Percentiles rank a stretch among this genome's conserved stretches.
phyloP scores from a whole-genome alignment of 2,797 vertebrate genomes.

The Eulemur albifrons region DNA sequence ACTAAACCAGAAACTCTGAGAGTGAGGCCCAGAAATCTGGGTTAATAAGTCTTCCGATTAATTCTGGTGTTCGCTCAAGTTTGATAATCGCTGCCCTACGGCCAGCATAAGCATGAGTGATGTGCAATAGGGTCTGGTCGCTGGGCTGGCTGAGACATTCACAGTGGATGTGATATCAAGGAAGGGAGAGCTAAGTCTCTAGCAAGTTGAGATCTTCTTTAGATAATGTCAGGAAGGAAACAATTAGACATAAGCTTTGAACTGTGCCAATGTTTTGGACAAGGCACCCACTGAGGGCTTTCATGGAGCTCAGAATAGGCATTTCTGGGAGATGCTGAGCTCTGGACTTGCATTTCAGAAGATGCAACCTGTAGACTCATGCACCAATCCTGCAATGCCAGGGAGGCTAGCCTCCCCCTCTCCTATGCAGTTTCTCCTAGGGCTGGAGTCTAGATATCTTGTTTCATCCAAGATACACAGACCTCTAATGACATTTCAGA shows the following conservation, averaged over 20 bases:
- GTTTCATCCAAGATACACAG: conserved; percentile 41
- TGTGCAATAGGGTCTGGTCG: rapidly evolving
- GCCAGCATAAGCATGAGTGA: not conserved
- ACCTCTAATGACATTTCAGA: conserved; percentile 20
- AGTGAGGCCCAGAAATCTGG: not conserved
- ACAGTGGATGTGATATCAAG: not conserved
- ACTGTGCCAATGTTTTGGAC: not conserved
- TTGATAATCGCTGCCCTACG: not conserved
- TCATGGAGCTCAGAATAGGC: not conserved
- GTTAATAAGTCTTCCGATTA: not conserved
- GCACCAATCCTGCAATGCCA: not conserved
- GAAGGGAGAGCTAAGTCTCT: not conserved
- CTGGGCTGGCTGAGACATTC: not conserved
- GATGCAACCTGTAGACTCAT: not conserved
- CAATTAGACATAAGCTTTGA: not conserved
- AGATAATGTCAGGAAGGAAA: not conserved
- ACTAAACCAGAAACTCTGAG: not conserved
- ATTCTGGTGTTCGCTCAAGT: not conserved
- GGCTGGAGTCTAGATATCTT: not conserved
- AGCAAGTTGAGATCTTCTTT: not conserved
- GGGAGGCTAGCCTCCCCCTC: not conserved
- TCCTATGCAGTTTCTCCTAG: not conserved
- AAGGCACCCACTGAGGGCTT: not conserved
- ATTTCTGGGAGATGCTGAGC: not conserved
- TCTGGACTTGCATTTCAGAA: not conserved